These are phyloP conservation scores for Acropora tenuis DNA, from an alignment of 64 coral and sea anemone species.

Conservation along the genomic window DNA sequence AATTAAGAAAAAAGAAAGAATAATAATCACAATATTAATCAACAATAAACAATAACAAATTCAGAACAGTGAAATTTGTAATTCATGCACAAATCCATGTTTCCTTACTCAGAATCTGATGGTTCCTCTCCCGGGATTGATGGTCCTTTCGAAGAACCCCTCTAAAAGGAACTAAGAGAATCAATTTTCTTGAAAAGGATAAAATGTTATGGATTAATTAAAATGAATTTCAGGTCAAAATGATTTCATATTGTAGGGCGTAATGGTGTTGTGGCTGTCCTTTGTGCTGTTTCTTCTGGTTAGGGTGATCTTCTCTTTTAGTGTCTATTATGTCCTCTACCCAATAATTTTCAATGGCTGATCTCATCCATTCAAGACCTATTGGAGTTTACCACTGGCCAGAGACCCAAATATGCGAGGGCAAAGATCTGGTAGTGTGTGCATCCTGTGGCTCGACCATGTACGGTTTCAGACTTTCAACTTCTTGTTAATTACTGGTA, in stretches of 20 bases:
- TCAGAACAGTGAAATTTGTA: too few species aligned
- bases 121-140: conserved; percentile 61
- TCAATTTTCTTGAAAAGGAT: too few species aligned
- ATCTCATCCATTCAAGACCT: conserved; percentile 35
- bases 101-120: conserved; percentile 53
- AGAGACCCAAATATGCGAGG: conserved; percentile 52
- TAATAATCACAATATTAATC: too few species aligned
- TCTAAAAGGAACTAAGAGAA: background rate
- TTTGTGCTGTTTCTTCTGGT: too few species aligned
- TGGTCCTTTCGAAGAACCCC: conserved; percentile 46
- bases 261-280: too few species aligned
- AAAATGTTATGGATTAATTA: too few species aligned
- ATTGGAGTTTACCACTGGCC: conserved; percentile 68
- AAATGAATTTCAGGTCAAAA: too few species aligned
- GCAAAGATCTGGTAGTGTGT: conserved; percentile 56
- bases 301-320: background rate
- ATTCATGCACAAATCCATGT: too few species aligned
- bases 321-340: conserved; percentile 63
- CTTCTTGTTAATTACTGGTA: conserved; percentile 62
- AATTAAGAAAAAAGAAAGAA: too few species aligned
- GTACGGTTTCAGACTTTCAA: conserved; percentile 66
- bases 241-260: too few species aligned
- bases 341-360: conserved; percentile 41
- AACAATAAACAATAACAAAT: too few species aligned
- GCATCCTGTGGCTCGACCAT: conserved; percentile 68